Percentiles rank a stretch among this genome's conserved stretches.
Evolutionary conservation across 2,797 vertebrate species (phyloP).

Genomic region (Salarias fasciatus): DNA sequence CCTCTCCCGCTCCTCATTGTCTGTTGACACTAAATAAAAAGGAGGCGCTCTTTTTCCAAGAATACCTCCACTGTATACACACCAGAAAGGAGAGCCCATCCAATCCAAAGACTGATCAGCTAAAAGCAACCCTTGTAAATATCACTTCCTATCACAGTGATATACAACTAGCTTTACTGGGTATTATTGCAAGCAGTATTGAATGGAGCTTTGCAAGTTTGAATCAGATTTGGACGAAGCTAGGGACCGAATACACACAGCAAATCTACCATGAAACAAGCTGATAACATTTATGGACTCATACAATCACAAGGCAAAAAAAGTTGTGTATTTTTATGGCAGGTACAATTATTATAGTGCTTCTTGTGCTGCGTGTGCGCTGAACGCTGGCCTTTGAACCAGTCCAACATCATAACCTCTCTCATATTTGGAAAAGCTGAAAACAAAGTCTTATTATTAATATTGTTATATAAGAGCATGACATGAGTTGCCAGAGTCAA

Average conservation of each 20-base stretch:
- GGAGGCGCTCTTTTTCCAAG: neutral
- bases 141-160: slow-evolving; percentile 9
- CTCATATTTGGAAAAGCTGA: too few species aligned
- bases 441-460: too few species aligned
- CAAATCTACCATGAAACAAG: slow-evolving; percentile 26
- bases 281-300: slow-evolving; percentile 8
- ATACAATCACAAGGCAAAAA: neutral
- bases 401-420: too few species aligned
- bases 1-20: slow-evolving; percentile 2
- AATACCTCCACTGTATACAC: neutral
- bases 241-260: neutral
- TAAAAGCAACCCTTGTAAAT: slow-evolving; percentile 8
- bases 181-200: slow-evolving; percentile 13
- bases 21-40: slow-evolving; percentile 26
- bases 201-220: slow-evolving; percentile 33
- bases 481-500: too few species aligned
- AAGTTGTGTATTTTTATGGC: neutral
- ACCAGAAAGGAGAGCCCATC: neutral
- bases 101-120: slow-evolving; percentile 2
- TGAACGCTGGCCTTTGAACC: too few species aligned
- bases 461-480: too few species aligned
- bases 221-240: slow-evolving; percentile 41
- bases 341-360: slow-evolving; percentile 1
- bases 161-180: slow-evolving; percentile 19
- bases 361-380: neutral